Evolutionary conservation across 2,113 vertebrate genomes (phyloP).

Genomic region (Tupaia tana): DNA sequence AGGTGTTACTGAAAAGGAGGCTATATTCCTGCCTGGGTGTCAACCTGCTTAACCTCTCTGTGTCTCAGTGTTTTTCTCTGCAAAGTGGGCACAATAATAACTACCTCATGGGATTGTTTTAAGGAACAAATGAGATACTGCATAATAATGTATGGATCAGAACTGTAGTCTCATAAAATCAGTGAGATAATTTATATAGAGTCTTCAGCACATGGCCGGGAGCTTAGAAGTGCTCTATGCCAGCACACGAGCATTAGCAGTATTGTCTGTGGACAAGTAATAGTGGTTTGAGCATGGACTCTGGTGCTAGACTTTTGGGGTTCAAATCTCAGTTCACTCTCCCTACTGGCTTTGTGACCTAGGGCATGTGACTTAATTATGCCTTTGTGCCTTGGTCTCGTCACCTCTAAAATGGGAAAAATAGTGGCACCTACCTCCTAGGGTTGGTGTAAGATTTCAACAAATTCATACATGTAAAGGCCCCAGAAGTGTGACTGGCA

Average conservation of each 20-base stretch:
- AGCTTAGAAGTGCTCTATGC: neutral
- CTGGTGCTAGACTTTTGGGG: neutral
- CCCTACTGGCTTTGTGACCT: constrained; percentile 34
- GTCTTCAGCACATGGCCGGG: neutral
- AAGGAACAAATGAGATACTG: neutral
- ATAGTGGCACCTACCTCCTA: neutral
- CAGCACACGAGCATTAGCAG: neutral
- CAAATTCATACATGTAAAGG: neutral
- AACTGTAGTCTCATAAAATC: neutral
- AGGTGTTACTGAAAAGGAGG: neutral
- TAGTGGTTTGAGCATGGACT: neutral
- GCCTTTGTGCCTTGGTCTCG: constrained; percentile 11
- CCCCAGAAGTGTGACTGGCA: neutral
- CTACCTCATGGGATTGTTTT: neutral
- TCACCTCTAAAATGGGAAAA: constrained; percentile 45
- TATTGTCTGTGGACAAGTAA: neutral
- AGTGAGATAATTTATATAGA: neutral
- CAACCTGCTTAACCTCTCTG: neutral
- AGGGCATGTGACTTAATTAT: neutral
- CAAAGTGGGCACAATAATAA: constrained; percentile 14
- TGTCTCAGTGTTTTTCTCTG: constrained; percentile 11
- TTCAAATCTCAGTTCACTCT: constrained; percentile 41
- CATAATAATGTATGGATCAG: neutral
- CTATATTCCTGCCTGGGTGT: neutral
- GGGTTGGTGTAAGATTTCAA: neutral